Evolutionary conservation across 2,113 vertebrate genomes (phyloP), one percentile per base, ranked within the genome.

Genomic region (Cyanoliseus patagonus): DNA sequence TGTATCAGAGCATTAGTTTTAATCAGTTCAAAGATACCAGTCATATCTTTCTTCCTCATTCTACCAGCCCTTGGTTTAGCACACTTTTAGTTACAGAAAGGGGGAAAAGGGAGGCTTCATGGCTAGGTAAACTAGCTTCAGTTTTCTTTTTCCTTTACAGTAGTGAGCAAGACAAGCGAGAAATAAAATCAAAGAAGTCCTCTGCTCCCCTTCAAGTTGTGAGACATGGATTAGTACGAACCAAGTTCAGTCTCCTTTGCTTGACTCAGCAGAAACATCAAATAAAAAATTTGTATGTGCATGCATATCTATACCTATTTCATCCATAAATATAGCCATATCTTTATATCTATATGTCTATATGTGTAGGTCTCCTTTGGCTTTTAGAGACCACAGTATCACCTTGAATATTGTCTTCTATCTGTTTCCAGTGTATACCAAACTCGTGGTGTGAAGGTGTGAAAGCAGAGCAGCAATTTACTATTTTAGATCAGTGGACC

Each of bases 161-260:
- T 53, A 61, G 30, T 42, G 25, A 19, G 55, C 30, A 96, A 95
- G 55, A 93, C 91, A 96, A 47, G 49, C 93, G 64, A 93, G 89
- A 89, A 51, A 79, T 18, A 85, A 93, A 94, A 95, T 86, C 73
- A 92, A 97, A 97, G 47, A 97, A 97, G 44, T n/a, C 14, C 15
- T 53, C 17, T 59, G 16, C 31, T 64, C 6, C 9, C 6, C 4
- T 1, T 3, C 1, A 8, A 92, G 78, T 20, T 95, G 59, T 41
- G 74, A 68, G 77, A 74, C 53, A 46, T 57, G 69, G 79, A 93
- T 94, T 97, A 85, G 28, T 67, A 87, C 75, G 66, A 97, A 87
- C 16, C 41, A 89, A 95, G 11, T 76, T 86, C 64, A 73, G 27
- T 30, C 57, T 86, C 44, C 83, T 73, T 86, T 82, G 64, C 33